Conservation (phyloP, 2,888 invertebrate species). For the Microchrysa polita region DNA sequence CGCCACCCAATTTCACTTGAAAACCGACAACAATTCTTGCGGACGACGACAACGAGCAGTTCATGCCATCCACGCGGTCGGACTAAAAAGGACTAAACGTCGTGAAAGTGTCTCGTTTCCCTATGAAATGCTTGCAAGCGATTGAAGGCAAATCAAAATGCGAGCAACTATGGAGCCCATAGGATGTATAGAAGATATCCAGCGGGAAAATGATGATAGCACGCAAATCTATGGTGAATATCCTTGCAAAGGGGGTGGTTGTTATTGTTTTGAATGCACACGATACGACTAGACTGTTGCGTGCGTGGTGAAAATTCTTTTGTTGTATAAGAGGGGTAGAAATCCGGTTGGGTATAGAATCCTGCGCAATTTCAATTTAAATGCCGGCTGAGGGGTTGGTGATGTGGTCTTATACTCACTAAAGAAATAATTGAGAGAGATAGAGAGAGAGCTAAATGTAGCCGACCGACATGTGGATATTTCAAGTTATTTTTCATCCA, state of each 20-base stretch:
- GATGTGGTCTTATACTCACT: neutral
- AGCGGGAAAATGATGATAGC: neutral
- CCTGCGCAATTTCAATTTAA: neutral
- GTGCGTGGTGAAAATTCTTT: slow-evolving; percentile 3
- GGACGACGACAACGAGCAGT: no score
- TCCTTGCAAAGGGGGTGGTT: neutral
- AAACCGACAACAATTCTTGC: neutral
- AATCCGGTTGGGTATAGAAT: neutral
- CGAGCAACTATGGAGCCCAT: neutral
- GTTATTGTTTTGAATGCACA: neutral
- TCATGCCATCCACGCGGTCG: neutral
- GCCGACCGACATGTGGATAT: neutral
- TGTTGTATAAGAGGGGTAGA: neutral
- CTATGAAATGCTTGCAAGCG: neutral
- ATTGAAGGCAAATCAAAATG: neutral
- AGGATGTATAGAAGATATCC: neutral
- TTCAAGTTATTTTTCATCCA: no score
- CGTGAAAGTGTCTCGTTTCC: neutral
- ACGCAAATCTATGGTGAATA: neutral
- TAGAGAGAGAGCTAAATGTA: neutral
- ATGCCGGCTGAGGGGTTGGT: neutral
- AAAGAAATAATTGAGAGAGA: no score
- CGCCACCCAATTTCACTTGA: neutral
- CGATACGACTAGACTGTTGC: neutral
- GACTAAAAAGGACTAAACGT: neutral